phyloP scores from a whole-genome alignment of 2,888 invertebrate genomes.

The Drosophila ustulata region DNA sequence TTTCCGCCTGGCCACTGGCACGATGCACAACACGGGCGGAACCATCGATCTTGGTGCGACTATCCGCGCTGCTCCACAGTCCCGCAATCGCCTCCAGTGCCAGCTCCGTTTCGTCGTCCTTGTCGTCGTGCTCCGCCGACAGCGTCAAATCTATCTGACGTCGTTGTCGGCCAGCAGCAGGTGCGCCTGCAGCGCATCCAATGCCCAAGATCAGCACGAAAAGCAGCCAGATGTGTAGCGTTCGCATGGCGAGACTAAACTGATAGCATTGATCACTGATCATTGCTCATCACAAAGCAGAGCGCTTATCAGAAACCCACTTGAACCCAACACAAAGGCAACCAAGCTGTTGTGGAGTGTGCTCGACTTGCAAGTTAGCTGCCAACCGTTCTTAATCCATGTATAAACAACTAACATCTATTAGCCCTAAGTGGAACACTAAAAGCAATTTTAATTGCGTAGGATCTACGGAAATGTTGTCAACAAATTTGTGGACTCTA shows the following conservation, averaged over 20 bases:
- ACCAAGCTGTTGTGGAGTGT: background rate
- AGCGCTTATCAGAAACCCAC: constrained; percentile 5
- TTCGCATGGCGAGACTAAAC: constrained; percentile 56
- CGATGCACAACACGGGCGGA: constrained; percentile 83
- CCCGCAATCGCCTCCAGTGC: constrained; percentile 83
- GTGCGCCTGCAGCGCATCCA: constrained; percentile 26
- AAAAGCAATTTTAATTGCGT: too few species aligned
- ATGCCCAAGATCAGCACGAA: constrained; percentile 31
- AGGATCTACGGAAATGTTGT: too few species aligned
- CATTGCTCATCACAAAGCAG: background rate
- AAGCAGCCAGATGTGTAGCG: constrained; percentile 55
- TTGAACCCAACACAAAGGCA: background rate
- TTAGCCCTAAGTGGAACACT: too few species aligned
- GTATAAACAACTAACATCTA: too few species aligned
- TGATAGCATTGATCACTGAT: constrained; percentile 15
- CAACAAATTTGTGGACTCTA: too few species aligned
- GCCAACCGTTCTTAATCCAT: too few species aligned
- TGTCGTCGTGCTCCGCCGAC: constrained; percentile 84
- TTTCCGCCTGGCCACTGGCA: constrained; percentile 64
- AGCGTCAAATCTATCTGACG: constrained; percentile 84
- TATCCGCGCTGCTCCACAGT: constrained; percentile 83
- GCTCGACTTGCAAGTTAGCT: background rate
- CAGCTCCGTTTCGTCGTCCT: constrained; percentile 82
- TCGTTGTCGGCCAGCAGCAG: constrained; percentile 45
- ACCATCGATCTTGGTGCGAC: constrained; percentile 83